These are phyloP conservation scores for Eurois occulta DNA, from an alignment of 2,888 invertebrate species.

Conservation along the genomic window DNA sequence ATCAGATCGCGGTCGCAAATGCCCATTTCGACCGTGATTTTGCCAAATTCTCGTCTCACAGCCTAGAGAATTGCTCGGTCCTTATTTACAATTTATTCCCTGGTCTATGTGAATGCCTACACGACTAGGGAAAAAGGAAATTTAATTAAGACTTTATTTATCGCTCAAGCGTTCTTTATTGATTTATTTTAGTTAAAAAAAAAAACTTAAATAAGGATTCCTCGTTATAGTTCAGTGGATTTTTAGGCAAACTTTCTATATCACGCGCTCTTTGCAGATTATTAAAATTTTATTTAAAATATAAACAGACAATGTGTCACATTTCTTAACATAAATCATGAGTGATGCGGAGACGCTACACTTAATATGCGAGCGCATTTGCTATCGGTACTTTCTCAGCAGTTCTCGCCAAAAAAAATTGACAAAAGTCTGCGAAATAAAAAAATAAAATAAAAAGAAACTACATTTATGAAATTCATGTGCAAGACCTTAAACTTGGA, in stretches of 20 bases:
- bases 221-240: neutral
- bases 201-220: neutral
- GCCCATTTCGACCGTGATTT: constrained; percentile 14
- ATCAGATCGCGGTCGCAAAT: constrained; percentile 6
- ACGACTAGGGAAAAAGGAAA: neutral
- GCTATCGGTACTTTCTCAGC: too few species aligned
- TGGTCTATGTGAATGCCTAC: neutral
- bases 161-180: neutral
- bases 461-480: too few species aligned
- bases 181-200: neutral
- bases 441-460: too few species aligned
- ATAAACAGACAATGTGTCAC: too few species aligned
- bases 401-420: too few species aligned
- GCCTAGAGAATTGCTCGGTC: constrained; percentile 22
- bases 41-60: neutral
- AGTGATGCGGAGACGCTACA: too few species aligned
- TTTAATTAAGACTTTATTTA: neutral
- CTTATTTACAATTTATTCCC: neutral
- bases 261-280: neutral
- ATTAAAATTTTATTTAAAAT: too few species aligned
- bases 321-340: too few species aligned
- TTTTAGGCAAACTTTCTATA: neutral
- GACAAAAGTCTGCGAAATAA: too few species aligned
- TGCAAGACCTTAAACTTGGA: neutral
- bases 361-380: too few species aligned